Conservation (phyloP, 1,140 invertebrate genomes). For the Drosophila murphyi region DNA sequence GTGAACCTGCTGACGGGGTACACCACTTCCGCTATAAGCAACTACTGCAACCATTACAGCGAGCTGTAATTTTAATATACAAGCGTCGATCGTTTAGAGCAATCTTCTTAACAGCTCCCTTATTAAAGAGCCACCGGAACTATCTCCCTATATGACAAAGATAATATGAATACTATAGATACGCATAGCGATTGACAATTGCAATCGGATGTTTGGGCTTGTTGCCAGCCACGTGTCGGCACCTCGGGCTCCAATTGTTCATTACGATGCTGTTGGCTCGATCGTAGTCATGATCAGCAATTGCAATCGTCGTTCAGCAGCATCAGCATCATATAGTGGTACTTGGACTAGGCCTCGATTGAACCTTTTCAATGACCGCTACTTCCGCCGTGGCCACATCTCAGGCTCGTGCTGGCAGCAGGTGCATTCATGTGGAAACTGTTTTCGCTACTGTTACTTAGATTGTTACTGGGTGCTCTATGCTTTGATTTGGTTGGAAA, state of each 20-base stretch:
- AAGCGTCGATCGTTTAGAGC: constrained; percentile 47
- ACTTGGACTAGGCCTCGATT: constrained; percentile 11
- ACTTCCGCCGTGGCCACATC: constrained; percentile 29
- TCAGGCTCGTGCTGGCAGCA: constrained; percentile 30
- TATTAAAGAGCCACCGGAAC: constrained; percentile 58
- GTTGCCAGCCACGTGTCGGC: constrained; percentile 34
- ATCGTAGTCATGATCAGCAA: constrained; percentile 2
- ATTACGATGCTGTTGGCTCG: constrained; percentile 2
- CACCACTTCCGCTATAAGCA: constrained; percentile 53
- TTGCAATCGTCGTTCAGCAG: constrained; percentile 10
- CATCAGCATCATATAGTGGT: constrained; percentile 3
- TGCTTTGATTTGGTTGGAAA: constrained; percentile 75
- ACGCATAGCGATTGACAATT: constrained; percentile 21
- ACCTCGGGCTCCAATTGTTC: constrained; percentile 41
- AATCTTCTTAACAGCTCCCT: constrained; percentile 63
- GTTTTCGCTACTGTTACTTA: constrained; percentile 62
- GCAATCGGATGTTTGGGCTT: constrained; percentile 41
- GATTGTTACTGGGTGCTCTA: constrained; percentile 50
- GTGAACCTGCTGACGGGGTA: constrained; percentile 30
- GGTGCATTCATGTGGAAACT: constrained; percentile 59
- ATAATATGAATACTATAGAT: background rate
- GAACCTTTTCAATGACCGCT: constrained; percentile 43
- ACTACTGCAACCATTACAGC: background rate
- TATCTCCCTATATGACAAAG: constrained; percentile 37
- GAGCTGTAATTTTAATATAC: constrained; percentile 56